Evolutionary conservation across 2,888 invertebrate genomes (phyloP), one percentile per base, ranked within the genome.

Genomic region (Taphrorychus bicolor): DNA sequence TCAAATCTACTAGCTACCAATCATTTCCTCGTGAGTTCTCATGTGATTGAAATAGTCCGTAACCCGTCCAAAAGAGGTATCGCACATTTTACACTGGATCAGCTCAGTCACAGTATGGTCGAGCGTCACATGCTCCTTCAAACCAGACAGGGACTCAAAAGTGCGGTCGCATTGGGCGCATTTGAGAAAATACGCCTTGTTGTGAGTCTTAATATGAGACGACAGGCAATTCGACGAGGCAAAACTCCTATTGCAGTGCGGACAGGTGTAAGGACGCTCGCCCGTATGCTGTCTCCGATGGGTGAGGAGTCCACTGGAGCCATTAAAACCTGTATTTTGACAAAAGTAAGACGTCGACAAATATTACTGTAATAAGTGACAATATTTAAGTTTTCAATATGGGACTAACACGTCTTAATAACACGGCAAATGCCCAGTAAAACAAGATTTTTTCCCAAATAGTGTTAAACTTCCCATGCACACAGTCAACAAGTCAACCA

Each of bases 201-300:
- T 77, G 72, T 83, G 83, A n/a, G 81, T 77, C 70, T 82, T 82
- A 74, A 82, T 76, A 72, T 84, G 83, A 0, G 80, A 78, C 0
- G 79, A 78, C 21, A 83, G 72, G 72, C 83, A 82, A 69, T 82
- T 82, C 0, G 83, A 82, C 68, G 83, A 82, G 1, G 82, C 76
- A 63, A 82, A 83, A 24, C 80, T 78, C 71, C 80, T 79, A 45
- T 75, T 78, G 69, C 83, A 83, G 5, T 81, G 73, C n/a, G 70
- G 72, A 65, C 83, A 83, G 4, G 79, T 73, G 63, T 82, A 83
- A 0, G 82, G 82, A 16, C 79, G 74, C 74, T 82, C 83, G 1
- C 82, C 82, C 1, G 82, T 82, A 69, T 82, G 82, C 0, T 80
- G 80, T 58, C 82, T 70, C 41, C 80, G 75, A 69, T 83, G 82